Conservation (phyloP, 1,140 invertebrate species). For the Drosophila willistoni region DNA sequence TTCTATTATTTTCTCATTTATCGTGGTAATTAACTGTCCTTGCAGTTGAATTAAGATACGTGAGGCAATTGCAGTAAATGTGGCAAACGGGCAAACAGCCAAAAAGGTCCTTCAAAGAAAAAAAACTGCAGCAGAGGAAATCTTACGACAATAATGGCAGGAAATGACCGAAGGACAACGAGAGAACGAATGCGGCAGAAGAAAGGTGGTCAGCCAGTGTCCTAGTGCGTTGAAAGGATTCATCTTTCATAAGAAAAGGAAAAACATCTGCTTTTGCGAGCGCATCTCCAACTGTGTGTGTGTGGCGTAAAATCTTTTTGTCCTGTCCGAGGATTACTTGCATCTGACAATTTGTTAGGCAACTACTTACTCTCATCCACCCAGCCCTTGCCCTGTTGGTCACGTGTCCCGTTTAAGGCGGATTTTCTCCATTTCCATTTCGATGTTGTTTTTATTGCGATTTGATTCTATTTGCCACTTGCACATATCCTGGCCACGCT, state of each 20-base stretch:
- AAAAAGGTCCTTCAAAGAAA: slow-evolving; percentile 29
- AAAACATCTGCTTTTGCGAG: slow-evolving; percentile 5
- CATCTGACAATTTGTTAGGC: slow-evolving; percentile 67
- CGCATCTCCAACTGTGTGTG: slow-evolving; percentile 19
- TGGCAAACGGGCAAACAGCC: slow-evolving; percentile 26
- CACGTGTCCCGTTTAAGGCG: slow-evolving; percentile 77
- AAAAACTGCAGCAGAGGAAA: not conserved
- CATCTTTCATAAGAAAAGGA: slow-evolving; percentile 9
- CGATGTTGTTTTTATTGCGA: slow-evolving; percentile 65
- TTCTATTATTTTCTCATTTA: slow-evolving; percentile 69
- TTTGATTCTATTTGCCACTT: slow-evolving; percentile 74
- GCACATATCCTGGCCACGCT: slow-evolving; percentile 18
- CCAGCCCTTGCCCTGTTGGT: slow-evolving; percentile 32
- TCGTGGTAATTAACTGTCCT: slow-evolving; percentile 62
- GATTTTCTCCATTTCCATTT: slow-evolving; percentile 66
- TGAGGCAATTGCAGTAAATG: slow-evolving; percentile 41
- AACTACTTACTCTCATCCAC: not conserved
- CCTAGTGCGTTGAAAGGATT: slow-evolving; percentile 7
- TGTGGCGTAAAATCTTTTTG: slow-evolving; percentile 45
- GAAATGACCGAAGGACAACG: not conserved
- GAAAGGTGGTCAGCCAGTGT: slow-evolving; percentile 9
- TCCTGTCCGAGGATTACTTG: slow-evolving; percentile 58
- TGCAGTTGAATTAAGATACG: slow-evolving; percentile 41
- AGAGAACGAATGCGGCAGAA: not conserved
- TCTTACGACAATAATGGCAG: slow-evolving; percentile 6